Evolutionary conservation across 2,113 vertebrate species (phyloP).

Genomic region (Regulus satrapa): DNA sequence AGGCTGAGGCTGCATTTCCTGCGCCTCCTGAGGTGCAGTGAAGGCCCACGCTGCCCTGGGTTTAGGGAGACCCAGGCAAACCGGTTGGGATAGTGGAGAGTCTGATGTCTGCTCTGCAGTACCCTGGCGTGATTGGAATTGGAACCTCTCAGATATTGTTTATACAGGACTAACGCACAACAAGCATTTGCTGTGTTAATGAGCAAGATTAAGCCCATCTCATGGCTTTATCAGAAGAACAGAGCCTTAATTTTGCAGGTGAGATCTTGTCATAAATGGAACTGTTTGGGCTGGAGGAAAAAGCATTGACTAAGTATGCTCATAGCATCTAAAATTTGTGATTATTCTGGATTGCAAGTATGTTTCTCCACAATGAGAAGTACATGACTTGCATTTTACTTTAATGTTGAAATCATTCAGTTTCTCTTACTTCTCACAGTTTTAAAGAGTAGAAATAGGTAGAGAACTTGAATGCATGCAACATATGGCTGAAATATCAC

Average conservation of each 20-base stretch:
- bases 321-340: not conserved
- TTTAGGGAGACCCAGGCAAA: not conserved
- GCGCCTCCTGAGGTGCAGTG: not conserved
- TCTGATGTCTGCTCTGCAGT: not conserved
- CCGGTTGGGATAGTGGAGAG: accelerated
- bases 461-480: not conserved
- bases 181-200: not conserved
- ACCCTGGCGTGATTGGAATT: not conserved
- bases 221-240: not conserved
- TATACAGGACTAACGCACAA: not conserved
- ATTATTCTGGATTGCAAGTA: not conserved
- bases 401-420: not conserved
- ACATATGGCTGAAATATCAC: constrained; percentile 59
- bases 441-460: not conserved
- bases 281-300: not conserved
- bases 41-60: not conserved
- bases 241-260: not conserved
- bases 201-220: not conserved
- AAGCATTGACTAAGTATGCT: not conserved
- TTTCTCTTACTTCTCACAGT: not conserved
- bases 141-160: not conserved
- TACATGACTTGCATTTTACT: not conserved
- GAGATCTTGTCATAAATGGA: not conserved
- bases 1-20: not conserved
- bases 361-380: not conserved